Base-by-base conservation (phyloP, 2,888 invertebrate species). In the Eubasilissa splendida region DNA sequence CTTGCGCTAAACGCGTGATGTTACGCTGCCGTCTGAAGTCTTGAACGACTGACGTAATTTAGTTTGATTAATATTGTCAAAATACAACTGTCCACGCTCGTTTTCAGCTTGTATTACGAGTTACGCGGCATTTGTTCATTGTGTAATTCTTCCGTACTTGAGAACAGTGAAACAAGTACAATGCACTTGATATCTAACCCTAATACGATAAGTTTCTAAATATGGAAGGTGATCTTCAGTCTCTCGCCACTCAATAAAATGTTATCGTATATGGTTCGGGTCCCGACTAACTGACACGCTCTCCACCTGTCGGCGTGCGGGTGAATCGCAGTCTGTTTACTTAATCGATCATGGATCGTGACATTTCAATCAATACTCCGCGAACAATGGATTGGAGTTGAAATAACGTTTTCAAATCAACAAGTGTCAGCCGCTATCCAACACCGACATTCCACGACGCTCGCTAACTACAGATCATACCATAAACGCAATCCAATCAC, bases 281-380 rank as follows among this genome's bases (percentile, higher is more conserved):
- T 73, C 73, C 73, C 22, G 33, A 63, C 22, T 58, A 58, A 70
- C 70, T 42, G 59, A 42, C 77, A 77, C 70, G 70, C 70, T 73
- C 63, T 50, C 70, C 81, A 81, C 81, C 81, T 81, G 81, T 60
- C 81, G 81, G 33, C 42, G 52, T 52, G 31, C 31, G 54, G 59
- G 50, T 75, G 75, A 79, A 74, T 79, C 75, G 76, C 70, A 66
- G n/a, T 53, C 59, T 79, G 50, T 75, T 66, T 79, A 75, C 74
- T 56, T 22, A 22, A 33, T 50, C 68, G 66, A 53, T 81, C 74
- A 42, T 9, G 22, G 58, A 58, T 81, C 81, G 81, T 81, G 81
- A 81, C 81, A 81, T 81, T 79, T 81, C 81, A 81, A 81, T 81
- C 81, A 81, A 78, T 81, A 76, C n/a, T 59, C 59, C 50, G 58